Evolutionary conservation across 2,888 invertebrate genomes (phyloP).

Genomic region (Siphlonurus alternatus): DNA sequence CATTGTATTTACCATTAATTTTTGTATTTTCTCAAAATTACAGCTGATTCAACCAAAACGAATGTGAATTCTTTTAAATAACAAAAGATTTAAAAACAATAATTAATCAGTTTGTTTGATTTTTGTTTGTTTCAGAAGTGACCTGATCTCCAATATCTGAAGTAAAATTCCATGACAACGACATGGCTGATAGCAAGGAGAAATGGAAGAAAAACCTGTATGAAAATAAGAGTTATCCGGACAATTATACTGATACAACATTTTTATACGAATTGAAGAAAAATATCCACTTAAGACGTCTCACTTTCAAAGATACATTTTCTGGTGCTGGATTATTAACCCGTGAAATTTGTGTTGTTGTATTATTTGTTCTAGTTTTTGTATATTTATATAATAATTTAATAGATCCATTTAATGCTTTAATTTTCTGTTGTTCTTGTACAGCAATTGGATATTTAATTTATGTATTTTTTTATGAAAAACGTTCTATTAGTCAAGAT

Average conservation of each 20-base stretch:
- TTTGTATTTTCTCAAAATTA: no score
- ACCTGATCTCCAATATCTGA: no score
- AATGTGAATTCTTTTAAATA: no score
- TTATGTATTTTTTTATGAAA: slow-evolving; percentile 23
- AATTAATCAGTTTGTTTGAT: no score
- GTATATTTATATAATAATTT: slow-evolving; percentile 52
- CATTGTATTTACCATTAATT: no score
- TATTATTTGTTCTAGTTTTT: slow-evolving; percentile 53
- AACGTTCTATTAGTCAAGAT: slow-evolving; percentile 31
- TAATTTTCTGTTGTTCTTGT: slow-evolving; percentile 35
- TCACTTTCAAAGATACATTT: slow-evolving; percentile 50
- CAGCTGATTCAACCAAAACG: no score
- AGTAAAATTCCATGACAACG: no score
- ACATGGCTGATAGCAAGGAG: no score
- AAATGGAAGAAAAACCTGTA: slow-evolving; percentile 83
- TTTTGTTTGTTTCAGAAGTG: no score
- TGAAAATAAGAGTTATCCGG: slow-evolving; percentile 69
- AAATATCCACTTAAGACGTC: slow-evolving; percentile 63
- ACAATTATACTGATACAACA: slow-evolving; percentile 78
- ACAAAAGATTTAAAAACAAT: no score
- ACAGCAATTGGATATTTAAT: slow-evolving; percentile 44
- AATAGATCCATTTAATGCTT: slow-evolving; percentile 43
- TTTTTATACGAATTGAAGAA: slow-evolving; percentile 73
- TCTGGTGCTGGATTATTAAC: slow-evolving; percentile 60
- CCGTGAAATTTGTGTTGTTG: slow-evolving; percentile 60